These are phyloP conservation scores for Punctoribates punctum DNA, from an alignment of 2,888 invertebrate species.

Conservation along the genomic window DNA sequence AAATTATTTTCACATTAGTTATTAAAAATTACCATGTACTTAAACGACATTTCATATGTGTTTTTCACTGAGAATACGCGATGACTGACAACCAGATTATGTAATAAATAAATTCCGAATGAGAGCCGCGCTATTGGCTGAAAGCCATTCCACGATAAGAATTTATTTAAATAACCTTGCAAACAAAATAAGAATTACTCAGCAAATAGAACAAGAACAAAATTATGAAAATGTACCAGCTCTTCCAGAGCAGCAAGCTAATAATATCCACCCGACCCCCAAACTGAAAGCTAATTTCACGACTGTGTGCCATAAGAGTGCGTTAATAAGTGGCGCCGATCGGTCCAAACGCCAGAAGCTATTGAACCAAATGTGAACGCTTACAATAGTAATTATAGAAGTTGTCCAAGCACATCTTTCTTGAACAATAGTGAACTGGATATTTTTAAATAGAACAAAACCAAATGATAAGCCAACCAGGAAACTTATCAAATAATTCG, in stretches of 20 bases:
- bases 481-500: not conserved
- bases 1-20: too few species aligned
- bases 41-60: not conserved
- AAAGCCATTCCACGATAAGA: not conserved
- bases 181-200: too few species aligned
- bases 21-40: slow-evolving; percentile 12
- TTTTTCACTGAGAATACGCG: not conserved
- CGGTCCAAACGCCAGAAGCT: not conserved
- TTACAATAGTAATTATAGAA: not conserved
- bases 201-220: not conserved
- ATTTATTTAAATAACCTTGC: not conserved
- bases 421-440: not conserved
- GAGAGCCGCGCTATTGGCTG: slow-evolving; percentile 1
- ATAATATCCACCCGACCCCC: not conserved
- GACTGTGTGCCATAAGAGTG: not conserved
- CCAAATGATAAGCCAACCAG: slow-evolving; percentile 3
- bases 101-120: slow-evolving; percentile 7
- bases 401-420: not conserved
- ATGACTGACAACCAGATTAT: not conserved
- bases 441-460: not conserved
- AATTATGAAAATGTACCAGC: not conserved
- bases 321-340: not conserved
- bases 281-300: not conserved
- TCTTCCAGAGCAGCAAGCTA: slow-evolving; percentile 10
- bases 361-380: not conserved